Percentiles rank a stretch among this genome's conserved stretches.
phyloP scores from a whole-genome alignment of 2,113 vertebrate genomes.

The Larimichthys crocea region DNA sequence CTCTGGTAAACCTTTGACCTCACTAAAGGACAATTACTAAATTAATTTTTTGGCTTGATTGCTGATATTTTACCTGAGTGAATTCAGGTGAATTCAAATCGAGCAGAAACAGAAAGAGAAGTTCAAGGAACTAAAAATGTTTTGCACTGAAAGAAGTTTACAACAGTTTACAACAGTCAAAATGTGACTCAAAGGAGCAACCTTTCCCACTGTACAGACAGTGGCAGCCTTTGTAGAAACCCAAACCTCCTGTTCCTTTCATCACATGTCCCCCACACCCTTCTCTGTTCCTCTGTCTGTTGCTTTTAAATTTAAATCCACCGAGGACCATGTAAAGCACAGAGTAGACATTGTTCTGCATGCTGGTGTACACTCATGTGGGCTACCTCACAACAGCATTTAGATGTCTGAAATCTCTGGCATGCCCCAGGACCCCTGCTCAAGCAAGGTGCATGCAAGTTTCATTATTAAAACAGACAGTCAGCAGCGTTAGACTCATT shows the following conservation, averaged over 20 bases:
- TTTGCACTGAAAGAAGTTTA: no score
- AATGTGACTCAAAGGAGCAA: constrained; percentile 20
- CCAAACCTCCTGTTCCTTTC: background rate
- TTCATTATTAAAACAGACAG: background rate
- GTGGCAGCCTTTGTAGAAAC: constrained; percentile 53
- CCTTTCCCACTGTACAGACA: constrained; percentile 18
- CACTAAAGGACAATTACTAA: background rate
- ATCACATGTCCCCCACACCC: background rate
- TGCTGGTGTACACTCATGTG: background rate
- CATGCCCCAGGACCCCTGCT: no score
- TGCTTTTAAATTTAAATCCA: constrained; percentile 23
- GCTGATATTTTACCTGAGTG: background rate
- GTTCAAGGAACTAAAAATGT: background rate
- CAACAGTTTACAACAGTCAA: no score
- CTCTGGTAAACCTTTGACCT: constrained; percentile 75
- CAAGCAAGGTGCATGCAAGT: background rate
- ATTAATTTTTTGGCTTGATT: background rate
- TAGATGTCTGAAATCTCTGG: background rate
- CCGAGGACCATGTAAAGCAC: constrained; percentile 24
- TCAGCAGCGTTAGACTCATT: background rate
- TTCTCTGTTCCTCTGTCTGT: background rate
- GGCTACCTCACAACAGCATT: background rate
- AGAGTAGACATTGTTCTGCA: constrained; percentile 41
- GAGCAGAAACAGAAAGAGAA: background rate
- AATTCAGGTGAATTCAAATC: background rate